Evolutionary conservation across 2,113 vertebrate species (phyloP).

Genomic region (Pomatorhinus ruficollis): DNA sequence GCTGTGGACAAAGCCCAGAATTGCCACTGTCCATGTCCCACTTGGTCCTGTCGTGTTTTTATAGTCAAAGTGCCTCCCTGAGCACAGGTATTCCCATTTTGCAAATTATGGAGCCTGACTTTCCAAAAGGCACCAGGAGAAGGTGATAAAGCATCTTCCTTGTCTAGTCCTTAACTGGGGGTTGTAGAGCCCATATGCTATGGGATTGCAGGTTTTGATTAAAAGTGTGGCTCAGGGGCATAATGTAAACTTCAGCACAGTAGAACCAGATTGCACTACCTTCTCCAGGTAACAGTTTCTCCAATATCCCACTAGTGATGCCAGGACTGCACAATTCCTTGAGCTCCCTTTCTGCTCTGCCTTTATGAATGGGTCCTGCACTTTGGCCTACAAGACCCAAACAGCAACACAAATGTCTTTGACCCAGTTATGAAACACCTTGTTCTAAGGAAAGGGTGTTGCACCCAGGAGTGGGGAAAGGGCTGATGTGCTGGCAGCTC

Average conservation of each 20-base stretch:
- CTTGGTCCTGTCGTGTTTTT: not conserved
- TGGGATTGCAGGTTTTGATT: not conserved
- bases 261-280: not conserved
- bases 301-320: rapidly evolving
- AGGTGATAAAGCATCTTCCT: not conserved
- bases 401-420: not conserved
- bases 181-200: not conserved
- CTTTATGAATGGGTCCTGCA: not conserved
- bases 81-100: not conserved
- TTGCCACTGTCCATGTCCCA: not conserved
- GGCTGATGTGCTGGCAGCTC: rapidly evolving
- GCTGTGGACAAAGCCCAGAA: not conserved
- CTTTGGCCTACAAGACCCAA: not conserved
- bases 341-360: not conserved
- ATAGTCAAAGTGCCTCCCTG: not conserved
- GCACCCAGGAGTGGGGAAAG: not conserved
- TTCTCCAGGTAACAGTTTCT: not conserved
- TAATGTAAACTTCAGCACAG: not conserved
- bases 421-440: not conserved
- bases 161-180: not conserved
- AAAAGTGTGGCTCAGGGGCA: not conserved
- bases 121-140: not conserved
- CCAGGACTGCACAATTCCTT: not conserved
- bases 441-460: rapidly evolving
- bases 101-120: not conserved